Evolutionary conservation across 2,888 invertebrate species (phyloP).

Genomic region (Hydropsyche betteni): DNA sequence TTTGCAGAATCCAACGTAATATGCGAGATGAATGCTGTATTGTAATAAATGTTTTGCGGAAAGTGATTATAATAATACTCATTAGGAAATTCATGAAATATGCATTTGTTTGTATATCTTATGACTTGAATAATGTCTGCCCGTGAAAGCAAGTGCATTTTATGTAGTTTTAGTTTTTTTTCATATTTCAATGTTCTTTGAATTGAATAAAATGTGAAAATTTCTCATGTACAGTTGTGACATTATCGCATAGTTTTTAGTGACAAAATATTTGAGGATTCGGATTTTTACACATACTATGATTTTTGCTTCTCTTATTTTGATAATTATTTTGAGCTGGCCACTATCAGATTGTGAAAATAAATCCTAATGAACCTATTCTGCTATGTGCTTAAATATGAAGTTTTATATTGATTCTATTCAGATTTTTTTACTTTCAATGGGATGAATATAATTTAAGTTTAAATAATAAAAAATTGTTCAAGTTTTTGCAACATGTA

Average conservation of each 20-base stretch:
- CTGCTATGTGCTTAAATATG: conserved; percentile 50
- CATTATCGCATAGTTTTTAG: too few species aligned
- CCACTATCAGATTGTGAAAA: conserved; percentile 44
- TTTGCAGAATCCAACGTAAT: too few species aligned
- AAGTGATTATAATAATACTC: conserved; percentile 57
- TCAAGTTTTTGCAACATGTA: conserved; percentile 36
- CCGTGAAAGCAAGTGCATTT: conserved; percentile 60
- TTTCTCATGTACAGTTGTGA: too few species aligned
- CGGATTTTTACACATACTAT: conserved; percentile 35
- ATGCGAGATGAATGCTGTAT: conserved; percentile 64
- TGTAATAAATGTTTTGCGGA: conserved; percentile 67
- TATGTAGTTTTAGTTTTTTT: conserved; percentile 59
- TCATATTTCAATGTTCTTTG: conserved; percentile 55
- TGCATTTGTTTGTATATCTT: conserved; percentile 58
- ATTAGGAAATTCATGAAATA: conserved; percentile 54
- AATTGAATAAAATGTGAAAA: conserved; percentile 53
- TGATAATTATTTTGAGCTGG: conserved; percentile 50
- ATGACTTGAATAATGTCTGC: conserved; percentile 60
- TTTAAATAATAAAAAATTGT: conserved; percentile 31
- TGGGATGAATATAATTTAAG: conserved; percentile 34
- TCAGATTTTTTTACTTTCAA: conserved; percentile 40
- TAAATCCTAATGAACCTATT: conserved; percentile 50
- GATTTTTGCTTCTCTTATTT: conserved; percentile 50
- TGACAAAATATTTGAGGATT: not conserved
- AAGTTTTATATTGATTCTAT: conserved; percentile 39